A percentile compares a stretch with the other conserved stretches of the same genome.
phyloP scores from a whole-genome alignment of 2,888 invertebrate genomes.

The Dicyrtomina minuta region DNA sequence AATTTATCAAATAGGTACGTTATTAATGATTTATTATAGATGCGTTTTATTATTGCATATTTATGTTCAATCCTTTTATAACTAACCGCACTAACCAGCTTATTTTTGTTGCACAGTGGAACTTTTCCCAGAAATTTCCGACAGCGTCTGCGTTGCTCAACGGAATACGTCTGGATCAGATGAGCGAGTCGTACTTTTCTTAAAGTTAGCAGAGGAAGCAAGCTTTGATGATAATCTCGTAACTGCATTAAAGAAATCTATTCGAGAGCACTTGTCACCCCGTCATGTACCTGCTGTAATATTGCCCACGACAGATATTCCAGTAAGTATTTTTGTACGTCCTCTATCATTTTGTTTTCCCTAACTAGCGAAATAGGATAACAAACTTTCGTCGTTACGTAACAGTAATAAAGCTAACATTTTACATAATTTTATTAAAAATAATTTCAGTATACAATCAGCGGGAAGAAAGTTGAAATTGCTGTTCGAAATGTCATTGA shows the following conservation, averaged over 20 bases:
- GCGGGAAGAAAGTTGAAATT: slow-evolving; percentile 64
- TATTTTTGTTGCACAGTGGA: slow-evolving; percentile 57
- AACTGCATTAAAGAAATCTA: slow-evolving; percentile 56
- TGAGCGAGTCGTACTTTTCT: slow-evolving; percentile 62
- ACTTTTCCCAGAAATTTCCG: slow-evolving; percentile 60
- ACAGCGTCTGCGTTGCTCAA: slow-evolving; percentile 62
- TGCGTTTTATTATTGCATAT: no score
- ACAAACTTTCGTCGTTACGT: not conserved
- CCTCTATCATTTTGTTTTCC: no score
- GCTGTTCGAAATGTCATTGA: slow-evolving; percentile 61
- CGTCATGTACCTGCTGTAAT: slow-evolving; percentile 62
- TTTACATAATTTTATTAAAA: not conserved
- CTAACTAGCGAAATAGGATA: not conserved
- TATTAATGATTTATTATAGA: not conserved
- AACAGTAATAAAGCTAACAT: not conserved
- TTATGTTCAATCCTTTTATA: not conserved
- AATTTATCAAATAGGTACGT: slow-evolving; percentile 62
- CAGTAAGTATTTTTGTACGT: slow-evolving; percentile 46
- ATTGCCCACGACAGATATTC: slow-evolving; percentile 55
- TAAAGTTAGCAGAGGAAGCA: slow-evolving; percentile 57
- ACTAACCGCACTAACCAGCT: not conserved
- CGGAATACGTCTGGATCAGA: slow-evolving; percentile 58
- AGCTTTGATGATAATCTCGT: slow-evolving; percentile 57
- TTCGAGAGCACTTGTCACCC: slow-evolving; percentile 59
- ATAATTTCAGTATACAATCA: slow-evolving; percentile 60